These are phyloP conservation scores for Drosophila athabasca DNA, from an alignment of 1,140 invertebrate species.

Conservation along the genomic window DNA sequence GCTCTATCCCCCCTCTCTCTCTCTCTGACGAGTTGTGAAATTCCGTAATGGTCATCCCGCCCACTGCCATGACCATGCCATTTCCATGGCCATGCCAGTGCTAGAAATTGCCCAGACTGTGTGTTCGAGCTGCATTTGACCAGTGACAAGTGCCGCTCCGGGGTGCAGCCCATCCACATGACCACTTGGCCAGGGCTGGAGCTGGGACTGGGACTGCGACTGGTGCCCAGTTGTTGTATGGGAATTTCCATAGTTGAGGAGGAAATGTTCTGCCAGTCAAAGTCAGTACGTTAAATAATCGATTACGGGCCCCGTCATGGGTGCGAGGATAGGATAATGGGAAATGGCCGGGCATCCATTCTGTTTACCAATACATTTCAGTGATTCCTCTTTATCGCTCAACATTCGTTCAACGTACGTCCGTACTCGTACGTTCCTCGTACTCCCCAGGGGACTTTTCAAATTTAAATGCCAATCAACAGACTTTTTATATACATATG, in stretches of 20 bases:
- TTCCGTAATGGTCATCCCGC: conserved; percentile 32
- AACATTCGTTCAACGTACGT: too few relatives aligned
- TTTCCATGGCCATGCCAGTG: conserved; percentile 16
- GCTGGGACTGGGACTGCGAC: too few relatives aligned
- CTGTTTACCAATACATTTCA: too few relatives aligned
- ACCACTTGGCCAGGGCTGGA: too few relatives aligned
- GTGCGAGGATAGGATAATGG: conserved; percentile 27
- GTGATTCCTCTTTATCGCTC: too few relatives aligned
- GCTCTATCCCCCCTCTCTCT: too few relatives aligned
- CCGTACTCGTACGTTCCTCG: too few relatives aligned
- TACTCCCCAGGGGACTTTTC: too few relatives aligned
- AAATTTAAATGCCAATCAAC: too few relatives aligned
- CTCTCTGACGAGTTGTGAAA: conserved; percentile 41
- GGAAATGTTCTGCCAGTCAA: conserved; percentile 43
- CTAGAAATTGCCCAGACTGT: too few relatives aligned
- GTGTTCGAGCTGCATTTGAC: neutral
- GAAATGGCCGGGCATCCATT: conserved; percentile 14
- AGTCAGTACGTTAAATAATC: conserved; percentile 52
- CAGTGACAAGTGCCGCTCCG: conserved; percentile 29
- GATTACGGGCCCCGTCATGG: conserved; percentile 37
- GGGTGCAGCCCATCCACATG: too few relatives aligned
- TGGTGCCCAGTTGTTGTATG: conserved; percentile 13
- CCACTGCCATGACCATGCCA: conserved; percentile 32
- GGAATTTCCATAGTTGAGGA: conserved; percentile 28
- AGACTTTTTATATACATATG: too few relatives aligned